Evolutionary conservation across 1,140 invertebrate species (phyloP).

Genomic region (Leptopilina boulardi): DNA sequence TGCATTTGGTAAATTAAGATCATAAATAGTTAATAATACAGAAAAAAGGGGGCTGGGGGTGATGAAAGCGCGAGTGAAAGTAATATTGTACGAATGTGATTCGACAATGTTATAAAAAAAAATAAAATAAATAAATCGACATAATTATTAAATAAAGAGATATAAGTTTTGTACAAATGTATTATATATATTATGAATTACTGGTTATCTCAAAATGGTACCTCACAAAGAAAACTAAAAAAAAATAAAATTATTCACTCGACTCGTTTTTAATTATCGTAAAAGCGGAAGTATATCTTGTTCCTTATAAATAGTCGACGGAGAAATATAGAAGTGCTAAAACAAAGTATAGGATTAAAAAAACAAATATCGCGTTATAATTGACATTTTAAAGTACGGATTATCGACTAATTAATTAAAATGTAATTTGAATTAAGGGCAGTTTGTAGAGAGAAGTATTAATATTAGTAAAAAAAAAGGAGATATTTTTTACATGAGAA

Average conservation of each 20-base stretch:
- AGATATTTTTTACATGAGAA: constrained; percentile 64
- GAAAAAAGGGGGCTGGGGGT: too few species aligned
- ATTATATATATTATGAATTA: constrained; percentile 65
- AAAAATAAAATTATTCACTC: constrained; percentile 48
- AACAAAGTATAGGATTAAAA: constrained; percentile 45
- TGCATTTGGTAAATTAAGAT: constrained; percentile 52
- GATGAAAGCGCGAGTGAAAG: constrained; percentile 42
- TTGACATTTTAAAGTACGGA: constrained; percentile 61
- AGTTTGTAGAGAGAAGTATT: constrained; percentile 60
- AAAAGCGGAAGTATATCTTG: constrained; percentile 59
- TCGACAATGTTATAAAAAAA: constrained; percentile 46
- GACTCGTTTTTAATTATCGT: constrained; percentile 59
- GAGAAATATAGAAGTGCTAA: constrained; percentile 35
- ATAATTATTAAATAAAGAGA: constrained; percentile 69
- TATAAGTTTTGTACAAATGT: constrained; percentile 73
- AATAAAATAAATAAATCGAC: constrained; percentile 64
- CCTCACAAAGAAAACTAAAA: constrained; percentile 52
- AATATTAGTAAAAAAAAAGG: constrained; percentile 57
- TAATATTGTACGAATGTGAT: constrained; percentile 33
- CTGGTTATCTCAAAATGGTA: constrained; percentile 61
- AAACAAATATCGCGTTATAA: constrained; percentile 53
- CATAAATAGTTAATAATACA: constrained; percentile 37
- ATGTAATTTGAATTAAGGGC: constrained; percentile 63
- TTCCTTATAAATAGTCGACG: constrained; percentile 43
- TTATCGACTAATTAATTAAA: constrained; percentile 66